These are phyloP conservation scores for Semibalanus balanoides DNA, from an alignment of 1,140 invertebrate genomes.

Conservation along the genomic window DNA sequence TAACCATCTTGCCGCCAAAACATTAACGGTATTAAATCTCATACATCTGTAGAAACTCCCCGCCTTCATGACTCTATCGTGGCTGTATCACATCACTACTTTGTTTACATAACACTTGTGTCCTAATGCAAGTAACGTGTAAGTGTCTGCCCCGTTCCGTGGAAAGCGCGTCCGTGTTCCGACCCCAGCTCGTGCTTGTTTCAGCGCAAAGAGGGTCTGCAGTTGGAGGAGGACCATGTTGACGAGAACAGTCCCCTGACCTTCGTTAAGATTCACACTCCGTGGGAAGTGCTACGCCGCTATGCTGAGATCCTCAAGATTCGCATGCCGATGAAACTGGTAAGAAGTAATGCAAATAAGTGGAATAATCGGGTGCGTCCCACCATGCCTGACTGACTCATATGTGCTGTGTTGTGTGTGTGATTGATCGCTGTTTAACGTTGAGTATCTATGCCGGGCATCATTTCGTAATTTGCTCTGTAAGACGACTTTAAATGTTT, in stretches of 20 bases:
- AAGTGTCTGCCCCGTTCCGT: background rate
- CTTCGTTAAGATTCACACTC: slow-evolving; percentile 66
- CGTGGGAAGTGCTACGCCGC: slow-evolving; percentile 62
- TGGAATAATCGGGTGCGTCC: no score
- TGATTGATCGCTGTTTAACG: no score
- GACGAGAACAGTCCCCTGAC: slow-evolving; percentile 20
- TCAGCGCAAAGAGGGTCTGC: slow-evolving; percentile 10
- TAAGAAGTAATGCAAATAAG: no score
- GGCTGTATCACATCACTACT: no score
- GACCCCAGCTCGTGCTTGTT: no score
- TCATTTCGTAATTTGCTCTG: no score
- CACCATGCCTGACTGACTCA: no score
- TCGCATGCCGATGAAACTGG: slow-evolving; percentile 84
- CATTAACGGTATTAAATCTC: background rate
- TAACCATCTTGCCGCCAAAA: no score
- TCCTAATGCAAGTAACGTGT: background rate
- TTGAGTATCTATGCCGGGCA: no score
- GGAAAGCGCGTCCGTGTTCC: background rate
- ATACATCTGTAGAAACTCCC: background rate
- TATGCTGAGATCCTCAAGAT: slow-evolving; percentile 90
- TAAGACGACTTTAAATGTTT: no score
- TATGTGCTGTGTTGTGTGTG: no score
- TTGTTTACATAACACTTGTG: background rate
- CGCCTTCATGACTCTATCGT: no score
- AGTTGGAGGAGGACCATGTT: slow-evolving; percentile 6